Conservation (phyloP, 2,797 vertebrate genomes). For the Macropodus opercularis region DNA sequence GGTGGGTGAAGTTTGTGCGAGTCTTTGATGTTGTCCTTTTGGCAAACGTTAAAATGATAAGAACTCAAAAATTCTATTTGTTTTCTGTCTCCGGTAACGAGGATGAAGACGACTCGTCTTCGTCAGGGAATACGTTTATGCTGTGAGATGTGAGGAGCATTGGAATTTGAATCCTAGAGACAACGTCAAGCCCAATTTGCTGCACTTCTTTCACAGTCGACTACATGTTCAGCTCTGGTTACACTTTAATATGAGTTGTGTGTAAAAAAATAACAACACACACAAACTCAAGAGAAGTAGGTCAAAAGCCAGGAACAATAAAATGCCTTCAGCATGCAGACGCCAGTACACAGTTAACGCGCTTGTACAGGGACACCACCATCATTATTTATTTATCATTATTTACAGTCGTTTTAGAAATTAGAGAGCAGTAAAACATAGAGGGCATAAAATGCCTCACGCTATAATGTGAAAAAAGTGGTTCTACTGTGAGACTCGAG, state of each 20-base stretch:
- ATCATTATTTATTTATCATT: no score
- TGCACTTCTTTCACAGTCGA: constrained; percentile 1
- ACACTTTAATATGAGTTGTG: background rate
- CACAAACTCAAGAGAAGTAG: constrained; percentile 19
- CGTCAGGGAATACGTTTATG: constrained; percentile 6
- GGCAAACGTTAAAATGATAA: constrained; percentile 65
- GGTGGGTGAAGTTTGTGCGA: constrained; percentile 25
- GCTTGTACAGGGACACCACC: no score
- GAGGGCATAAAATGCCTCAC: no score
- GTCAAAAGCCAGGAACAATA: constrained; percentile 11
- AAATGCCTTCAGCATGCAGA: background rate
- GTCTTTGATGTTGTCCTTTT: constrained; percentile 67
- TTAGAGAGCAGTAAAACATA: no score
- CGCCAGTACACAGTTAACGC: no score
- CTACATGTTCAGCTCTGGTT: background rate
- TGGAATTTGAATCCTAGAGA: constrained; percentile 9
- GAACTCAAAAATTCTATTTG: constrained; percentile 61
- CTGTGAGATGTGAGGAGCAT: constrained; percentile 16
- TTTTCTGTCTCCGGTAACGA: constrained; percentile 45
- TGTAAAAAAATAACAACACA: constrained; percentile 28
- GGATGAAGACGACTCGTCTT: constrained; percentile 14
- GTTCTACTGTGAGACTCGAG: no score
- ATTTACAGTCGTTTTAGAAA: no score
- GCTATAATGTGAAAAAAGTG: no score
- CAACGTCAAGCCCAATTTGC: background rate